Evolutionary conservation across 2,888 invertebrate species (phyloP).

Genomic region (Halictus quadricinctus): DNA sequence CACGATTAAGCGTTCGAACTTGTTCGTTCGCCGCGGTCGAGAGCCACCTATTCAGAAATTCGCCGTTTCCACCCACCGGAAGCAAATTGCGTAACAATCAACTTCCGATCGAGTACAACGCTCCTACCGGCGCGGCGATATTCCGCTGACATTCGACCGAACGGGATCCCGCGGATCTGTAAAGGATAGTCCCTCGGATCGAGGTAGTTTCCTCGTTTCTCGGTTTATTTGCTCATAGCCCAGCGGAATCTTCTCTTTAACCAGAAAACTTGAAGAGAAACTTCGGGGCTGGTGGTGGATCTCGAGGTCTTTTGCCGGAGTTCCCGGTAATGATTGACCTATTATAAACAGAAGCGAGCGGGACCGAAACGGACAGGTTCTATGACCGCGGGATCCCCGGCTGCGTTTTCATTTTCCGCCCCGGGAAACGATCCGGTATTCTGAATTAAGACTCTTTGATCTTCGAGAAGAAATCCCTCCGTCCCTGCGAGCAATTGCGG

Average conservation of each 20-base stretch:
- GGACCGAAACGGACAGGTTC: background rate
- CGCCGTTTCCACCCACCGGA: background rate
- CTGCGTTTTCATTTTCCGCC: slow-evolving; percentile 13
- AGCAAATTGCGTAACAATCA: slow-evolving; percentile 5
- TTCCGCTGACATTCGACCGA: slow-evolving; percentile 20
- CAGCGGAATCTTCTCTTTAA: slow-evolving; percentile 25
- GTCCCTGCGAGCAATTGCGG: background rate
- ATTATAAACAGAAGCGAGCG: slow-evolving; percentile 34
- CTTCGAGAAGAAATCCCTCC: background rate
- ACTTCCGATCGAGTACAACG: background rate
- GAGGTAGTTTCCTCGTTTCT: slow-evolving; percentile 7
- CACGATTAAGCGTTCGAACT: slow-evolving; percentile 14
- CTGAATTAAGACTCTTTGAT: background rate
- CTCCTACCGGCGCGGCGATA: background rate
- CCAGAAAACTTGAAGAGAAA: slow-evolving; percentile 32
- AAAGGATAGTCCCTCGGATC: slow-evolving; percentile 9
- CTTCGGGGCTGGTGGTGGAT: background rate
- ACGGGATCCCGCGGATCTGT: slow-evolving; percentile 14
- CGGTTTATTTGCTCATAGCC: slow-evolving; percentile 21
- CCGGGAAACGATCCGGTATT: background rate
- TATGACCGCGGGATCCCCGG: background rate
- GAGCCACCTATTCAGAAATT: background rate
- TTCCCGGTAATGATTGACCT: slow-evolving; percentile 21
- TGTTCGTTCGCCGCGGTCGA: background rate
- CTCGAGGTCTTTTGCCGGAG: background rate